Evolutionary conservation across 2,797 vertebrate genomes (phyloP).

Genomic region (Fringilla coelebs): DNA sequence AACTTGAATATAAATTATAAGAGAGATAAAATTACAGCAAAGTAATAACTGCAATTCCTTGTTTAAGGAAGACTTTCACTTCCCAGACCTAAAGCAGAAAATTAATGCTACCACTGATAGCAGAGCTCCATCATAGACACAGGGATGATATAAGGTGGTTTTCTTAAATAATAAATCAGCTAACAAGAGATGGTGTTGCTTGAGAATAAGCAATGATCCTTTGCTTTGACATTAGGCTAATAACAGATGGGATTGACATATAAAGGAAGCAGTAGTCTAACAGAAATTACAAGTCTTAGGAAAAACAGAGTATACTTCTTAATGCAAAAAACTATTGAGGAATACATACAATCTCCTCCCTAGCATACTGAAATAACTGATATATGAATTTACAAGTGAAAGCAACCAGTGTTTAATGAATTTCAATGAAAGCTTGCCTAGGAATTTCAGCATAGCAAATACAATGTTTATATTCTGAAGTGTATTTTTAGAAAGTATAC

Average conservation of each 20-base stretch:
- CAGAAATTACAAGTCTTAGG: background rate
- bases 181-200: background rate
- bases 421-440: background rate
- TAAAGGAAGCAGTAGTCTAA: background rate
- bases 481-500: background rate
- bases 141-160: background rate
- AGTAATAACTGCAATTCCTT: background rate
- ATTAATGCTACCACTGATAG: background rate
- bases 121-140: background rate
- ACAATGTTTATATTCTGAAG: background rate
- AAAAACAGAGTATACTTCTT: background rate
- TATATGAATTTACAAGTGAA: background rate
- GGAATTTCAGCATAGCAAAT: background rate
- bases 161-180: background rate
- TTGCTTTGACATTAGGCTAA: background rate
- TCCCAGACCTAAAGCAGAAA: background rate
- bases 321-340: background rate
- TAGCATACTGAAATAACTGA: background rate
- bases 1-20: background rate
- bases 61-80: background rate
- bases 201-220: background rate
- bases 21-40: background rate
- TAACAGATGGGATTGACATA: background rate
- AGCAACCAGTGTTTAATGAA: background rate
- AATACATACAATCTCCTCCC: background rate